Conservation (phyloP, 2,888 invertebrate genomes). For the Chymomyza fuscimana region DNA sequence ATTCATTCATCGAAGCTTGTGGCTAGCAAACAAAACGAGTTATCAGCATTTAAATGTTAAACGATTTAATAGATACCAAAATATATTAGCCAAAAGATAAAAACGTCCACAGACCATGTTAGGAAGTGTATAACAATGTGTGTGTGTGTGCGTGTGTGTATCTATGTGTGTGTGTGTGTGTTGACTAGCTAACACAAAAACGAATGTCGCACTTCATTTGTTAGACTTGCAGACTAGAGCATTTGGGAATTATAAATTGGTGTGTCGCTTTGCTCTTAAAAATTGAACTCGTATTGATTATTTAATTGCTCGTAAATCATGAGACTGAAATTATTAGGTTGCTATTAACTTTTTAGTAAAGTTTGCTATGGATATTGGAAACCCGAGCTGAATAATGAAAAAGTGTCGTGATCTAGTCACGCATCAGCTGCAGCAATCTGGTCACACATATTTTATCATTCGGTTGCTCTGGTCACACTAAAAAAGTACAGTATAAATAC, state of each 20-base stretch:
- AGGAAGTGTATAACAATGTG: neutral
- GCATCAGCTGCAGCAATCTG: too few species aligned
- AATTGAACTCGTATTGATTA: neutral
- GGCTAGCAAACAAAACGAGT: conserved; percentile 27
- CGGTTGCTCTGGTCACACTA: too few species aligned
- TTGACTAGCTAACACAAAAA: conserved; percentile 54
- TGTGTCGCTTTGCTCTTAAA: conserved; percentile 27
- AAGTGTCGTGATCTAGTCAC: too few species aligned
- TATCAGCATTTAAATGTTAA: conserved; percentile 66
- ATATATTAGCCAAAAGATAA: conserved; percentile 33
- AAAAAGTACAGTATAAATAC: too few species aligned
- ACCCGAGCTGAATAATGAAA: too few species aligned
- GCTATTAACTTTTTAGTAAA: neutral
- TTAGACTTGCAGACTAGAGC: conserved; percentile 37
- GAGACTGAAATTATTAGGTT: neutral
- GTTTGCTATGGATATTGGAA: too few species aligned
- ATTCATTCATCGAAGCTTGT: conserved; percentile 47
- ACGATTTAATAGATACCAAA: conserved; percentile 67
- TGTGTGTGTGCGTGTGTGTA: neutral
- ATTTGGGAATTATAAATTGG: conserved; percentile 27
- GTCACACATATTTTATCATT: too few species aligned
- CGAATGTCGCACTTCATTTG: conserved; percentile 70
- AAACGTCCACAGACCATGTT: conserved; percentile 2
- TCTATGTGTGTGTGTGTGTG: conserved; percentile 12
- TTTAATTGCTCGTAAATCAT: neutral